phyloP scores from a whole-genome alignment of 2,113 vertebrate genomes.

The Perca fluviatilis region DNA sequence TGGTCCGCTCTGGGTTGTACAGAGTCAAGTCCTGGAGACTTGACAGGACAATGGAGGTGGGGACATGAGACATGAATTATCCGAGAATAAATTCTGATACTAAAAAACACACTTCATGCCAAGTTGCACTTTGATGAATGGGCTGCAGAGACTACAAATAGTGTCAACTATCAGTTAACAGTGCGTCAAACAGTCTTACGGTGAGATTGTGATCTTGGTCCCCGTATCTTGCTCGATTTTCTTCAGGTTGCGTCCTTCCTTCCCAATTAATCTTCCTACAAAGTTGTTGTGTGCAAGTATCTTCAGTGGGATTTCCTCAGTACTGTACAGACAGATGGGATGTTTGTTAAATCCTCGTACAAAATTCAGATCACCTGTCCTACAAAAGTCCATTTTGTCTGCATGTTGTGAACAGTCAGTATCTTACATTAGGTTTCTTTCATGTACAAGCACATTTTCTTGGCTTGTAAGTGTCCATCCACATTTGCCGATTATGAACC shows the following conservation, averaged over 20 bases:
- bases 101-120: neutral
- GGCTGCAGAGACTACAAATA: neutral
- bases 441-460: neutral
- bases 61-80: neutral
- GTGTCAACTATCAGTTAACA: neutral
- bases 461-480: neutral
- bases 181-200: constrained; percentile 84
- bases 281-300: constrained; percentile 99
- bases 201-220: constrained; percentile 98
- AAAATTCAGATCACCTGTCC: neutral
- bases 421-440: neutral
- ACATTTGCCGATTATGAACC: neutral
- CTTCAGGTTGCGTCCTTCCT: constrained; percentile 98
- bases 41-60: constrained; percentile 11
- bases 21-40: constrained; percentile 97
- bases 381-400: neutral
- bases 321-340: constrained; percentile 82
- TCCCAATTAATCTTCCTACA: constrained; percentile 96
- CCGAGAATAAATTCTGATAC: neutral
- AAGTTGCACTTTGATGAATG: neutral
- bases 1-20: constrained; percentile 97
- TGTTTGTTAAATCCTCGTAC: neutral
- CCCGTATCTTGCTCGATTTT: constrained; percentile 98
- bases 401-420: neutral
- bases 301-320: constrained; percentile 98